Conservation (phyloP, 2,797 vertebrate genomes). For the Aratinga solstitialis region DNA sequence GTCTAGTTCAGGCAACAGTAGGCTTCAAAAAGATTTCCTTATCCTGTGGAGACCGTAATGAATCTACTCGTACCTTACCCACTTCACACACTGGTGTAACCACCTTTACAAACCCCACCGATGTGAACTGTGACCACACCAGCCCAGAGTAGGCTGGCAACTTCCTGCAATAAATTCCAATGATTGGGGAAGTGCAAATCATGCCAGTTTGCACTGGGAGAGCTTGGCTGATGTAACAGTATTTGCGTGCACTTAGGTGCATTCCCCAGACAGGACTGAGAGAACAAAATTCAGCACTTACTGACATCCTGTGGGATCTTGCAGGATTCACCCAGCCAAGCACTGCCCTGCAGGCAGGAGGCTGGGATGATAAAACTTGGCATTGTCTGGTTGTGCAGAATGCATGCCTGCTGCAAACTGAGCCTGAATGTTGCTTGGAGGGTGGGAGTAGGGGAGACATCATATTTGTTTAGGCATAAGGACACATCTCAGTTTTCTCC, state of each 20-base stretch:
- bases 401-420: background rate
- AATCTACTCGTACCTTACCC: background rate
- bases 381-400: background rate
- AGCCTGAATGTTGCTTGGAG: background rate
- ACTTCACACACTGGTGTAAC: background rate
- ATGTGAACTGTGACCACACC: background rate
- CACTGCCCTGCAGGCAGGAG: background rate
- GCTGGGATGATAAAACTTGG: background rate
- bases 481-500: conserved; percentile 6
- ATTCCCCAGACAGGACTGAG: background rate
- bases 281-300: background rate
- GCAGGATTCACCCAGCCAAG: background rate
- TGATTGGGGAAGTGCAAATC: background rate
- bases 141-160: background rate
- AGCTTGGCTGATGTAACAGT: background rate
- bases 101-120: background rate
- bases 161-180: background rate
- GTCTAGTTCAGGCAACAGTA: conserved; percentile 14
- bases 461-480: conserved; percentile 16
- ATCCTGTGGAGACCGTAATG: background rate
- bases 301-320: background rate
- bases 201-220: background rate
- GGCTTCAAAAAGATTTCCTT: conserved; percentile 13
- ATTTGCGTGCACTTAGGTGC: background rate
- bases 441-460: background rate